These are phyloP conservation scores for Agrochola macilenta DNA, from an alignment of 2,888 invertebrate genomes.

Conservation along the genomic window DNA sequence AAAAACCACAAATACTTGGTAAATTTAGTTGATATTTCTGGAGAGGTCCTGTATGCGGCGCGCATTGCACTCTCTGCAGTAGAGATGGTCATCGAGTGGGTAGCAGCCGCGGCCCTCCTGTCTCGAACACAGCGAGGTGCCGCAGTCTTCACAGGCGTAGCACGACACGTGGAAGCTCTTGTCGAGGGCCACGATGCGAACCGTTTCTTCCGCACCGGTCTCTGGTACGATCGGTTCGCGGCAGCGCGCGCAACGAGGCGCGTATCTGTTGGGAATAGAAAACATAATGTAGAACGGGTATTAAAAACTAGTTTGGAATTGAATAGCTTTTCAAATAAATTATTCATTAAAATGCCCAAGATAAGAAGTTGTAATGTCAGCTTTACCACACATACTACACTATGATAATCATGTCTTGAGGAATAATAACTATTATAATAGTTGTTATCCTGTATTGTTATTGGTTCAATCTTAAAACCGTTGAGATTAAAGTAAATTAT, in stretches of 20 bases:
- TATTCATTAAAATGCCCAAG: neutral
- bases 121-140: conserved; percentile 96
- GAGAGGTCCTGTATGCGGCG: conserved; percentile 97
- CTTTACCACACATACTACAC: neutral
- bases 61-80: conserved; percentile 99
- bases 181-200: conserved; percentile 98
- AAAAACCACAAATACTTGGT: conserved; percentile 11
- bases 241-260: conserved; percentile 99
- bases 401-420: neutral
- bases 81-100: conserved; percentile 98
- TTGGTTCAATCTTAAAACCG: neutral
- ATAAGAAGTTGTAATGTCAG: neutral
- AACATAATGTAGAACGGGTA: neutral
- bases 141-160: conserved; percentile 99
- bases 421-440: neutral
- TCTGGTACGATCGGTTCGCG: conserved; percentile 99
- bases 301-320: neutral
- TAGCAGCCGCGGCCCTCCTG: conserved; percentile 99
- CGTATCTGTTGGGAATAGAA: conserved; percentile 91
- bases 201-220: conserved; percentile 98
- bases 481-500: neutral
- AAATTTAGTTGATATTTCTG: conserved; percentile 86
- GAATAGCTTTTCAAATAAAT: neutral
- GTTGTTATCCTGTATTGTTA: neutral
- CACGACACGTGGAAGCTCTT: conserved; percentile 98